phyloP scores from a whole-genome alignment of 2,797 vertebrate species.

The Pangasius krempfi region DNA sequence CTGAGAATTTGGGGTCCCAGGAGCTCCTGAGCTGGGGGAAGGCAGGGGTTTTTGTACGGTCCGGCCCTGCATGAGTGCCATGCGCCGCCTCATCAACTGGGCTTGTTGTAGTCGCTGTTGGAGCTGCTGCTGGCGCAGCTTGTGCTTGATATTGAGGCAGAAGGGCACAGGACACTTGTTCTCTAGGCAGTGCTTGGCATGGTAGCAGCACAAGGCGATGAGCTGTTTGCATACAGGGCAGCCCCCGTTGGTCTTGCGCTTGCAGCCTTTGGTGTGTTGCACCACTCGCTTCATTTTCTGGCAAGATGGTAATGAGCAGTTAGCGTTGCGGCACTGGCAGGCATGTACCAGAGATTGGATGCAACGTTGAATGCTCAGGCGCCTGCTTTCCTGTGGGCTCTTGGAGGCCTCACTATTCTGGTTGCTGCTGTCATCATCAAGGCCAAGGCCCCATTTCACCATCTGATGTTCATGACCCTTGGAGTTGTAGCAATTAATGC shows the following conservation, averaged over 20 bases:
- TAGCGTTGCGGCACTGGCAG: conserved; percentile 97
- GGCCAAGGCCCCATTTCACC: conserved; percentile 97
- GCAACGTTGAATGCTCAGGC: conserved; percentile 95
- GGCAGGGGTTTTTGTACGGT: conserved; percentile 90
- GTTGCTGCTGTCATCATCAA: conserved; percentile 91
- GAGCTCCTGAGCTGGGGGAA: conserved; percentile 85
- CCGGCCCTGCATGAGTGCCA: conserved; percentile 97
- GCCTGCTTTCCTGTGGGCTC: conserved; percentile 94
- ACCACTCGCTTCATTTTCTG: conserved; percentile 99
- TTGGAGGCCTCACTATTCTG: conserved; percentile 92
- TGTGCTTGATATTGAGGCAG: conserved; percentile 99
- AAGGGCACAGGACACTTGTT: conserved; percentile 99
- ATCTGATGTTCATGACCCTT: conserved; percentile 97
- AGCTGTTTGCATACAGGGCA: conserved; percentile 98
- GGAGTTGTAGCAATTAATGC: conserved; percentile 94
- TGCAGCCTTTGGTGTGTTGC: conserved; percentile 98
- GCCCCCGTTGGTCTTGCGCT: conserved; percentile 96
- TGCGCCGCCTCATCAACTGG: conserved; percentile 94
- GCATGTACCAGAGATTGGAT: conserved; percentile 96
- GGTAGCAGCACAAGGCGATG: conserved; percentile 97
- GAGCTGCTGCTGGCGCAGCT: conserved; percentile 97
- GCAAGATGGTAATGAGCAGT: conserved; percentile 94
- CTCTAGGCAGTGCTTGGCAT: conserved; percentile 99
- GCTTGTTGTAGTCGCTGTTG: conserved; percentile 97
- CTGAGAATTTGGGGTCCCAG: conserved; percentile 63